Evolutionary conservation across 30 jellyfish, hydroid and myxozoan species (phyloP).

Genomic region (Pelagia noctiluca): DNA sequence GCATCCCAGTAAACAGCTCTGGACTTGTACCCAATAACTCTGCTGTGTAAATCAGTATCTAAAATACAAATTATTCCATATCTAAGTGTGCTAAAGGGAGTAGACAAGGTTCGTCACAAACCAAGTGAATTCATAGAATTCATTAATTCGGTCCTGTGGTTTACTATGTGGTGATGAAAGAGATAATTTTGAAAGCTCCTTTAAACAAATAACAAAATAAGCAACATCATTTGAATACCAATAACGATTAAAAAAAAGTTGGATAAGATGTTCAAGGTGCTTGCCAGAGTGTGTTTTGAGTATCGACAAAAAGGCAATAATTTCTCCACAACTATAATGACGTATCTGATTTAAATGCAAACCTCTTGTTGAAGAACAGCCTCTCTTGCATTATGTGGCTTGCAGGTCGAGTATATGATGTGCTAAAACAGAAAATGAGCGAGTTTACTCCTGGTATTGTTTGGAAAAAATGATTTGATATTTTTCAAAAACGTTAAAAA

Average conservation of each 20-base stretch:
- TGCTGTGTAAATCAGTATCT: conserved; percentile 90
- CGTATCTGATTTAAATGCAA: background rate
- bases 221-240: too few relatives aligned
- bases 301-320: too few relatives aligned
- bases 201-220: too few relatives aligned
- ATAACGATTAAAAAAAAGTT: background rate
- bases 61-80: too few relatives aligned
- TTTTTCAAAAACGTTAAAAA: background rate
- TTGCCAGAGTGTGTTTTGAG: conserved; percentile 2
- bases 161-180: too few relatives aligned
- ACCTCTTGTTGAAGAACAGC: conserved; percentile 99
- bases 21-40: conserved; percentile 78
- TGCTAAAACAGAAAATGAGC: conserved; percentile 30
- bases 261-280: background rate
- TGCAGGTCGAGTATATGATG: conserved; percentile 74
- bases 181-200: too few relatives aligned
- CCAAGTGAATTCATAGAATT: too few relatives aligned
- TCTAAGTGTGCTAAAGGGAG: too few relatives aligned
- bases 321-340: background rate
- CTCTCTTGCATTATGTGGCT: conserved; percentile 95
- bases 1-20: conserved; percentile 90
- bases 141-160: too few relatives aligned
- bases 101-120: too few relatives aligned
- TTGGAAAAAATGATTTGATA: background rate
- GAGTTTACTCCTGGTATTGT: background rate